phyloP scores from a whole-genome alignment of 1,140 invertebrate species.

The Drosophila eugracilis region DNA sequence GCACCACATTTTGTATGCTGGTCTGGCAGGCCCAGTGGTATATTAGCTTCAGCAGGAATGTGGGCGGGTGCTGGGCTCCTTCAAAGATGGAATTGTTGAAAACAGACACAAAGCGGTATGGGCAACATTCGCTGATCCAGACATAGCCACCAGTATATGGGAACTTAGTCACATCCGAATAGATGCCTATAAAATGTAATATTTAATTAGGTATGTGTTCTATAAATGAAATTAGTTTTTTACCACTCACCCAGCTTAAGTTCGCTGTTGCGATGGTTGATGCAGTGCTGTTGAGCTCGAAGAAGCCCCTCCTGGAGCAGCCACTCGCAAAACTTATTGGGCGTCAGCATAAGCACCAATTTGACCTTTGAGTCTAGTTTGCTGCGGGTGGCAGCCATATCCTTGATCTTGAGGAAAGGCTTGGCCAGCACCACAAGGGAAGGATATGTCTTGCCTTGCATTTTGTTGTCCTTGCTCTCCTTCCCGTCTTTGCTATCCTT shows the following conservation, averaged over 20 bases:
- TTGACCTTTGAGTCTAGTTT: constrained; percentile 91
- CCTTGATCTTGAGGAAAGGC: constrained; percentile 90
- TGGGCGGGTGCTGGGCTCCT: constrained; percentile 91
- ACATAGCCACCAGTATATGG: constrained; percentile 95
- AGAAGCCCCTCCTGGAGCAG: constrained; percentile 93
- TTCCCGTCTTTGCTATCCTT: constrained; percentile 86
- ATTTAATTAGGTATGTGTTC: not conserved
- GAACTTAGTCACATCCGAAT: constrained; percentile 92
- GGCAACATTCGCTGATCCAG: constrained; percentile 94
- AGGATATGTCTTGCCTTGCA: constrained; percentile 93
- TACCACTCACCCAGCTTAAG: constrained; percentile 88
- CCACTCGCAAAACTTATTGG: constrained; percentile 94
- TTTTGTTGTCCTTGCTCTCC: constrained; percentile 88
- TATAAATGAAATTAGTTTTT: not conserved
- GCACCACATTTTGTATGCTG: constrained; percentile 93
- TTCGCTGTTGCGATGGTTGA: constrained; percentile 88
- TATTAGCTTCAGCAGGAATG: constrained; percentile 92
- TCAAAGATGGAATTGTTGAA: constrained; percentile 95
- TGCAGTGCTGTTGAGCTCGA: constrained; percentile 91
- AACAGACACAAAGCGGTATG: constrained; percentile 92
- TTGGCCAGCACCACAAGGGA: constrained; percentile 92
- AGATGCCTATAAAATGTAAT: constrained; percentile 87
- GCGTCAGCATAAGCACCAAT: constrained; percentile 90
- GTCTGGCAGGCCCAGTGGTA: constrained; percentile 97
- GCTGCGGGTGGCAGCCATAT: constrained; percentile 86